Conservation (phyloP, 2,888 invertebrate species). For the Epistrophe grossulariae region DNA sequence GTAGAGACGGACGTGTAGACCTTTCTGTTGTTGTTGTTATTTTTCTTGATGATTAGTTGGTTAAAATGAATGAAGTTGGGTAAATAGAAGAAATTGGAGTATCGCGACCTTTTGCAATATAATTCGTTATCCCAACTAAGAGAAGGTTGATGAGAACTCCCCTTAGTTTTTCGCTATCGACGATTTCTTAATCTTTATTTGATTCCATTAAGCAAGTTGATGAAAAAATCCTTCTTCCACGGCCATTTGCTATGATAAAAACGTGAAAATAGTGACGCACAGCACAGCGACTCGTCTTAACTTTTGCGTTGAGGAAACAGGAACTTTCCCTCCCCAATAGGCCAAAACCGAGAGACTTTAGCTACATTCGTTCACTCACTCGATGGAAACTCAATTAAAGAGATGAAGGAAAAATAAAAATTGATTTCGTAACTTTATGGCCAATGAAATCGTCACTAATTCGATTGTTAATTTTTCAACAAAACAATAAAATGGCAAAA, state of each 20-base stretch:
- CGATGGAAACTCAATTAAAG: constrained; percentile 19
- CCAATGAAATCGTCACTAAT: constrained; percentile 39
- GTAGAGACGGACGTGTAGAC: constrained; percentile 28
- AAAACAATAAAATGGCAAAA: constrained; percentile 7
- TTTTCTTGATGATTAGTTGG: neutral
- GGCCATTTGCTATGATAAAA: constrained; percentile 65
- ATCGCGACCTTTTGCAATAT: constrained; percentile 57
- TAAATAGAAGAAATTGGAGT: constrained; percentile 27
- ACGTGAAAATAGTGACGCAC: constrained; percentile 75
- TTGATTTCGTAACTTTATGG: constrained; percentile 38
- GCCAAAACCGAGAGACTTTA: constrained; percentile 32
- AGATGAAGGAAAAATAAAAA: constrained; percentile 4
- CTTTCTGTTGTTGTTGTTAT: constrained; percentile 11
- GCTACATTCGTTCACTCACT: constrained; percentile 14
- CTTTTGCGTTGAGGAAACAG: constrained; percentile 62
- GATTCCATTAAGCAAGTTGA: constrained; percentile 1
- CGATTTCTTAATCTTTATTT: constrained; percentile 3
- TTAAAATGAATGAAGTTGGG: constrained; percentile 15
- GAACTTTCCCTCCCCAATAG: constrained; percentile 70
- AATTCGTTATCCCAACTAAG: constrained; percentile 14
- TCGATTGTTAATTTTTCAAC: constrained; percentile 33
- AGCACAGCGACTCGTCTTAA: constrained; percentile 34
- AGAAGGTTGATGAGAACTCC: neutral
- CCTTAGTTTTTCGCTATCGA: neutral
- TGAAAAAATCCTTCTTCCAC: constrained; percentile 62